A percentile compares a stretch with the other conserved stretches of the same genome.
These are phyloP conservation scores for Petaurus breviceps DNA, from an alignment of 2,113 vertebrate species.

Conservation along the genomic window DNA sequence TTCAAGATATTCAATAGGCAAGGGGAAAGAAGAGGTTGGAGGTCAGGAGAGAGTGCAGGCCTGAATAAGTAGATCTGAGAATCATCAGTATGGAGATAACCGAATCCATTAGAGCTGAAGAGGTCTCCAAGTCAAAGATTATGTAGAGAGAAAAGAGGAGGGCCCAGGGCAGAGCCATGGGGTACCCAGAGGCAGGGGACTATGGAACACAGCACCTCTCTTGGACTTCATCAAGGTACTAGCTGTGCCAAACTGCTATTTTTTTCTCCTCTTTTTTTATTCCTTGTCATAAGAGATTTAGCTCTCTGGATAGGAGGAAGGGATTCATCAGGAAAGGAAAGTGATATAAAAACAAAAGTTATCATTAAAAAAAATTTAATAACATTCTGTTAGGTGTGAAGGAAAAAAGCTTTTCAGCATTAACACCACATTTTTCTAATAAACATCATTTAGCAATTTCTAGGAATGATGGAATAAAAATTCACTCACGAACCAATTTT, in stretches of 20 bases:
- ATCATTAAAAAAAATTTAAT: background rate
- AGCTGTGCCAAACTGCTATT: background rate
- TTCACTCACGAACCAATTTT: background rate
- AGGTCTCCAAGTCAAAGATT: background rate
- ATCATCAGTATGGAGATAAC: background rate
- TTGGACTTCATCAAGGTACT: background rate
- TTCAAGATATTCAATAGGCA: background rate
- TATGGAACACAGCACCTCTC: background rate
- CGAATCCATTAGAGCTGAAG: background rate
- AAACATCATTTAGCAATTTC: background rate
- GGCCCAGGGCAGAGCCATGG: background rate
- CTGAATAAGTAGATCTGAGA: background rate
- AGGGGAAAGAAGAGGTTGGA: background rate
- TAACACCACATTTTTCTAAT: background rate
- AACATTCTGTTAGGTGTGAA: background rate
- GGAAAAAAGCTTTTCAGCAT: background rate
- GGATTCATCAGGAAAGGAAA: background rate
- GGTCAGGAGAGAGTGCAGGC: background rate
- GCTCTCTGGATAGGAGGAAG: background rate
- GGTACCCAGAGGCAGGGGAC: background rate
- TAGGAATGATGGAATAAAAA: background rate
- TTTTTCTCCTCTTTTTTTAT: background rate
- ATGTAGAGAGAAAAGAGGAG: background rate
- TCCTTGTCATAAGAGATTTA: background rate
- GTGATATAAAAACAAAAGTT: background rate